A percentile compares a stretch with the other conserved stretches of the same genome.
These are phyloP conservation scores for Calidris pugnax DNA, from an alignment of 2,113 vertebrate genomes.

Conservation along the genomic window DNA sequence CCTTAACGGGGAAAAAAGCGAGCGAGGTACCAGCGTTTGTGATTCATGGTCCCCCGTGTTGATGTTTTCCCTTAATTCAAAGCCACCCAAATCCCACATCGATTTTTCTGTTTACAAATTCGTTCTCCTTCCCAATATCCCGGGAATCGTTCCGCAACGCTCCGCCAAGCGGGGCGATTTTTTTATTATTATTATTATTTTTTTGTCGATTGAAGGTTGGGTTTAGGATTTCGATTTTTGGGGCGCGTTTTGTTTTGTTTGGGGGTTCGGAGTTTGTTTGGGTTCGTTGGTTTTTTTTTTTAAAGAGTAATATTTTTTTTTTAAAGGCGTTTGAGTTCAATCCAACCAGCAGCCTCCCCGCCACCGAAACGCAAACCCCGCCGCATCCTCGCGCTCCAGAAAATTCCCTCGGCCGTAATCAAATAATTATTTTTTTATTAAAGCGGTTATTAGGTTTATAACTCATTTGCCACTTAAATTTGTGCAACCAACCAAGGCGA, in stretches of 20 bases:
- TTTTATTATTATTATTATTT: neutral
- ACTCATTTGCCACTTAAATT: slow-evolving; percentile 84
- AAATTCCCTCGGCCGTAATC: slow-evolving; percentile 57
- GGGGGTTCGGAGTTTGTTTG: neutral
- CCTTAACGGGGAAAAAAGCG: neutral
- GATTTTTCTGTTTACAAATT: slow-evolving; percentile 42
- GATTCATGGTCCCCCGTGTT: slow-evolving; percentile 57
- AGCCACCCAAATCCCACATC: slow-evolving; percentile 42
- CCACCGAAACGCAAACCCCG: neutral
- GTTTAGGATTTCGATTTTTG: neutral
- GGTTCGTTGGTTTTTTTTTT: neutral
- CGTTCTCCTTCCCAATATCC: neutral
- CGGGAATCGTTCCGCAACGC: neutral
- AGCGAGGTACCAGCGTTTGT: neutral
- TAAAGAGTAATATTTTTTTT: neutral
- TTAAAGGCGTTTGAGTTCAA: neutral
- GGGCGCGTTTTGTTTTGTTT: neutral
- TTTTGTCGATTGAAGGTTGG: neutral
- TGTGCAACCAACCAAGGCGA: slow-evolving; percentile 82
- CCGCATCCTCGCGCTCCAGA: slow-evolving; percentile 1
- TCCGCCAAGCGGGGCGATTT: neutral
- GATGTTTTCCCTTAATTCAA: slow-evolving; percentile 69
- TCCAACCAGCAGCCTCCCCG: neutral
- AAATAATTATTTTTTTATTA: slow-evolving; percentile 72
- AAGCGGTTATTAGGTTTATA: slow-evolving; percentile 82